These are phyloP conservation scores for Andinoacara biseriatus DNA, from an alignment of 2,113 vertebrate genomes.

Conservation along the genomic window DNA sequence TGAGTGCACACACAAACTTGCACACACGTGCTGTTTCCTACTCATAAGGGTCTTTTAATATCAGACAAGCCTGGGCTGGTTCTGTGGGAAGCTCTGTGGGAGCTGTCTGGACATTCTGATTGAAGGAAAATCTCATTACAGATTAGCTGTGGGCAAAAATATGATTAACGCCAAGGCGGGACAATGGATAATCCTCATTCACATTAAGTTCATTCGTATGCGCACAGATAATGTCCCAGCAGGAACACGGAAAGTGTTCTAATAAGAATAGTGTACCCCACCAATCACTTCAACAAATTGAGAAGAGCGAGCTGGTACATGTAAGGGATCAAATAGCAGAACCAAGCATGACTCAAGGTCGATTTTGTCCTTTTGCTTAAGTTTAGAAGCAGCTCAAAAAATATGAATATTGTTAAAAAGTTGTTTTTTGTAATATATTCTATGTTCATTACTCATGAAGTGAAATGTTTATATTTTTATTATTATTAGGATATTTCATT, in stretches of 20 bases:
- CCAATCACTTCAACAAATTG: neutral
- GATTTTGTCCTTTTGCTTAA: neutral
- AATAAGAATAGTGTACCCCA: constrained; percentile 21
- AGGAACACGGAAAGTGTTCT: constrained; percentile 16
- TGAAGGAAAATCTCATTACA: constrained; percentile 66
- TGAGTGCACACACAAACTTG: neutral
- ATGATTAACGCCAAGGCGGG: constrained; percentile 46
- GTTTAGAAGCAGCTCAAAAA: neutral
- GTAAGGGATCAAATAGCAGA: neutral
- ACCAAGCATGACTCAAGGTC: neutral
- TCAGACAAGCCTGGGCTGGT: constrained; percentile 20
- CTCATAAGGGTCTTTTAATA: constrained; percentile 7
- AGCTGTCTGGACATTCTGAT: constrained; percentile 53
- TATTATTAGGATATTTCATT: neutral
- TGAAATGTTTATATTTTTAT: neutral
- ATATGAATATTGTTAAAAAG: neutral
- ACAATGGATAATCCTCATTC: constrained; percentile 37
- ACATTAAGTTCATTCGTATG: constrained; percentile 23
- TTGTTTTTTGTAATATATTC: fast-evolving
- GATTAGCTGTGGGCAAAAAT: constrained; percentile 55
- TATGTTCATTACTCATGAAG: neutral
- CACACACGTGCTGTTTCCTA: neutral
- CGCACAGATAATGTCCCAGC: constrained; percentile 41
- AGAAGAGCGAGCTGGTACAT: neutral
- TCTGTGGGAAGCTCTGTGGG: constrained; percentile 38